Percentiles rank a stretch among this genome's conserved stretches.
Conservation (phyloP, 2,888 invertebrate species). For the Tipula vernalis region DNA sequence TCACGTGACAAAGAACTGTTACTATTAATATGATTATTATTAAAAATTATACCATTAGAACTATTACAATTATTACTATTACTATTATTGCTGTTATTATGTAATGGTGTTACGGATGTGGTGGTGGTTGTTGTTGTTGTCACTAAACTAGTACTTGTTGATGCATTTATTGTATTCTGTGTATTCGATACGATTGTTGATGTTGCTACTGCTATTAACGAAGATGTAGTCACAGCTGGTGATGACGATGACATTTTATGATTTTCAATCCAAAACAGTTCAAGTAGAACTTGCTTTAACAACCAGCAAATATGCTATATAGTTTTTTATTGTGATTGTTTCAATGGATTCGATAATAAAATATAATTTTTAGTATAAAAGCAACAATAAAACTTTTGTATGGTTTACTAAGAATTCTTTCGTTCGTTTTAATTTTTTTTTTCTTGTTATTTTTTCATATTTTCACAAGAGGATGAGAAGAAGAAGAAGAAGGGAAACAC, state of each 20-base stretch:
- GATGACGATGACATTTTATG: not conserved
- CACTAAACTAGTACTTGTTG: not conserved
- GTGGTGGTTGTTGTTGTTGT: not conserved
- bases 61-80: not conserved
- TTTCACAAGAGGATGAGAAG: not conserved
- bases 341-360: not conserved
- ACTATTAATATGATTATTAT: not conserved
- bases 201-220: not conserved
- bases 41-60: not conserved
- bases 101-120: not conserved
- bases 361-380: not conserved
- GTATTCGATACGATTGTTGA: not conserved
- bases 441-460: not conserved
- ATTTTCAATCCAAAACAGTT: not conserved
- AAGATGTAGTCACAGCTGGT: not conserved
- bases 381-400: not conserved
- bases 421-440: not conserved
- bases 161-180: not conserved
- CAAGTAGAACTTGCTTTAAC: not conserved
- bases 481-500: not conserved
- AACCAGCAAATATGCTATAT: not conserved
- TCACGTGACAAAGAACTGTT: constrained; percentile 7
- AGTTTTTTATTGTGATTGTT: not conserved
- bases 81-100: not conserved
- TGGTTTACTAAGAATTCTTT: not conserved